Evolutionary conservation across 2,797 vertebrate genomes (phyloP).

Genomic region (Nothura maculosa): DNA sequence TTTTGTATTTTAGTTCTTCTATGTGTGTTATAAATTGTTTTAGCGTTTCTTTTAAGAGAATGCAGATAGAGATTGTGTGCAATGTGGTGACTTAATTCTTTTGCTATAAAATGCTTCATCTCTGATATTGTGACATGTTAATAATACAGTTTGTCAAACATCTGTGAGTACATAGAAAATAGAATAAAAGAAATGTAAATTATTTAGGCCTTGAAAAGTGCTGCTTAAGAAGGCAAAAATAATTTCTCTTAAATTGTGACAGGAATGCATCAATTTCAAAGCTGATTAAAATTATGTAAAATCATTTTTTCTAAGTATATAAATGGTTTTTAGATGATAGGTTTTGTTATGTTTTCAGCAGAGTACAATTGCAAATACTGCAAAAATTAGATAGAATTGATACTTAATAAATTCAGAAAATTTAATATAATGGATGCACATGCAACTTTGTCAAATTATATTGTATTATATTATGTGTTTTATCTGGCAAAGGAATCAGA

Average conservation of each 20-base stretch:
- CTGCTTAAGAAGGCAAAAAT: not conserved
- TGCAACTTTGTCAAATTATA: not conserved
- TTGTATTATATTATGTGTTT: slow-evolving; percentile 2
- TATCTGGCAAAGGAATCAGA: slow-evolving; percentile 53
- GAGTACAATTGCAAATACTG: not conserved
- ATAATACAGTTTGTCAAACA: not conserved
- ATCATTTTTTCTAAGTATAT: not conserved
- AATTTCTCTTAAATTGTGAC: not conserved
- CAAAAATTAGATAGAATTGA: not conserved
- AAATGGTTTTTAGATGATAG: not conserved
- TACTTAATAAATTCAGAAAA: not conserved
- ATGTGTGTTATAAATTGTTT: not conserved
- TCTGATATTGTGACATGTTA: not conserved
- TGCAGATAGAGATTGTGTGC: not conserved
- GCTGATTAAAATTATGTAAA: not conserved
- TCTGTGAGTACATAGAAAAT: not conserved
- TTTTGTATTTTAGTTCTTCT: not conserved
- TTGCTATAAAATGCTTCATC: not conserved
- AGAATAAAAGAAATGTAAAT: slow-evolving; percentile 5
- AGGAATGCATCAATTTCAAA: not conserved
- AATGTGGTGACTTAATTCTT: not conserved
- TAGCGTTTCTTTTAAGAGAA: not conserved
- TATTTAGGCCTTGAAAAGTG: not conserved
- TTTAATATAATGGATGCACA: not conserved
- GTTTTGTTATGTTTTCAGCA: not conserved